Base-by-base conservation (phyloP, 2,113 vertebrate genomes). In the Lepisosteus osseus region DNA sequence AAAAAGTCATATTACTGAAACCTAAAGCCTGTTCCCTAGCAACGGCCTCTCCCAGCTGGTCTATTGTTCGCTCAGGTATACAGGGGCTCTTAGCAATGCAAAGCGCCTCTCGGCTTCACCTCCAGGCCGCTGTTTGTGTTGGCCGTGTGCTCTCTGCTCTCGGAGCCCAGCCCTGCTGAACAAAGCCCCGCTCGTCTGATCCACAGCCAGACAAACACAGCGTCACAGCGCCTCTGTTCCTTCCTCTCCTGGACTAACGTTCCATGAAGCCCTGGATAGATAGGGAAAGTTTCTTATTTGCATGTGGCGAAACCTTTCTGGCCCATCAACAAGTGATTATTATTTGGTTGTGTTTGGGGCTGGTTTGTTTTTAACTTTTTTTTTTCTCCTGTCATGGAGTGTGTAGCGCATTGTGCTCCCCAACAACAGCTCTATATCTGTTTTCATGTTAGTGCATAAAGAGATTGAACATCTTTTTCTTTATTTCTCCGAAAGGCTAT, bases 1-100 rank as follows among this genome's bases (percentile, higher is more conserved):
- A 78, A 74, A 72, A 76, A 45, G 75, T 79, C 84, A 79, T 81
- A 84, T 76, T 70, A 79, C 70, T 82, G 76, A 74, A 78, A 80
- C 78, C 73, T 74, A 76, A 72, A 47, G 69, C 71, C 54, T 77
- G 84, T 90, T 83, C 44, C 89, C 76, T 78, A 80, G 85, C 86
- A 89, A 89, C 90, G 83, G 82, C 80, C 87, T 76, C 82, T 86
- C 86, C 90, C 54, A 54, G 66, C 15, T 67, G 17, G n/a, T 67
- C 66, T 44, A 54, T 67, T 44, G 47, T 67, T 54, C 44, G 51
- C 45, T 8, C 66, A 7, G 45, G 45, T 29, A 55, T 15, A n/a
- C 7, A 14, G 43, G 65, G 43, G 43, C 66, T 7, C 51, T 54
- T 54, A 47, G 15, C 13, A 11, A 54, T 12, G n/a, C 13, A 40